Base-by-base conservation (phyloP, 2,888 invertebrate genomes). In the Noctua fimbriata region DNA sequence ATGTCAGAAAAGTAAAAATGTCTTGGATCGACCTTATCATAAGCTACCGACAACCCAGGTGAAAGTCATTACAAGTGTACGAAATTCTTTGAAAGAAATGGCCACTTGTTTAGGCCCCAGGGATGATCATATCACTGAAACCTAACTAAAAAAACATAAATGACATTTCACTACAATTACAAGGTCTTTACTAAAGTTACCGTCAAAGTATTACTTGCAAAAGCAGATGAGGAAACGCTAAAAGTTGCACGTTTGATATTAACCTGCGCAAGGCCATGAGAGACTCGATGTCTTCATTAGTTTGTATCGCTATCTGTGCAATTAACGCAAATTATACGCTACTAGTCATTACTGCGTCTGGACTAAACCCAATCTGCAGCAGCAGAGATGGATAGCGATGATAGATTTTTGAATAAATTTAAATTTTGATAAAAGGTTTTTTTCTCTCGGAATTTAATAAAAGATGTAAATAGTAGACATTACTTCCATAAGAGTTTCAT, bases 241-340 rank as follows among this genome's bases (percentile, higher is more conserved):
- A 72, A 74, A 72, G 77, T 85, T 81, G 77, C 78, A 79, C 82
- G 79, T 83, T 76, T 76, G 67, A 70, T 88, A 86, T 79, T 83
- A 75, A 79, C 75, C 52, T 47, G 49, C 49, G 71, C 76, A 78
- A 83, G 89, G 85, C 78, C 81, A 84, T 89, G 85, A 83, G 90
- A 89, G 80, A 82, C 69, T 73, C 67, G 82, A 73, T 81, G 83
- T 81, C 89, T 87, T 80, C 89, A 88, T 82, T 83, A 73, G 75
- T 66, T 69, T 47, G 76, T 66, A 81, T 70, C 60, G 67, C 66
- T 65, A 74, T 73, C 66, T 66, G 41, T 52, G 60, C 85, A 73
- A 85, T 87, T 85, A 73, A 63, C 47, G 69, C 66, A 52, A 85
- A 85, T 87, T 85, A 87, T 24, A 69, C 49, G 44, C n/a, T 28